phyloP scores from a whole-genome alignment of 2,888 invertebrate species.

The Macrophya alboannulata region DNA sequence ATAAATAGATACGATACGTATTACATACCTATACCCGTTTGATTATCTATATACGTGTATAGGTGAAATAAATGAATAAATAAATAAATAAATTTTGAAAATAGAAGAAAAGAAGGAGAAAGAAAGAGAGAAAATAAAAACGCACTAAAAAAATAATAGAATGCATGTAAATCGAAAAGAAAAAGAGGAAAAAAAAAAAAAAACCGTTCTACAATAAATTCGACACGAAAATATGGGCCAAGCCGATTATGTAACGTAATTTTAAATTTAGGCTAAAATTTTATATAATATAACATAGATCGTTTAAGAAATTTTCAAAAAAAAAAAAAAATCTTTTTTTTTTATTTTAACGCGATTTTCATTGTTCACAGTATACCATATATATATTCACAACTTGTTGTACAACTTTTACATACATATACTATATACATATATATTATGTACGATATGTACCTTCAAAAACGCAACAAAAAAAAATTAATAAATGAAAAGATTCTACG shows the following conservation, averaged over 20 bases:
- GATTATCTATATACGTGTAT: no score
- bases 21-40: no score
- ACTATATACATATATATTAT: not conserved
- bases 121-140: not conserved
- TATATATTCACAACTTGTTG: not conserved
- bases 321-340: not conserved
- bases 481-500: not conserved
- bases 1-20: not conserved
- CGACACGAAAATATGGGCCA: constrained; percentile 28
- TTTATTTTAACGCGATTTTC: not conserved
- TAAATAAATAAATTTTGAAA: not conserved
- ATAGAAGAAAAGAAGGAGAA: not conserved
- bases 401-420: constrained; percentile 38
- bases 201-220: not conserved
- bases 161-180: constrained; percentile 10
- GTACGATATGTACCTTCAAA: not conserved
- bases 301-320: constrained; percentile 11
- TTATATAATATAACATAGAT: constrained; percentile 26
- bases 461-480: not conserved
- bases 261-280: constrained; percentile 44
- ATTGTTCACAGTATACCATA: not conserved
- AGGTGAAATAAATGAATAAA: not conserved
- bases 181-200: not conserved
- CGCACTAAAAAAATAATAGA: constrained; percentile 2
- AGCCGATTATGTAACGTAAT: constrained; percentile 31